Percentiles rank a stretch among this genome's conserved stretches.
Conservation (phyloP, 2,888 invertebrate genomes). For the Agrotis segetum region DNA sequence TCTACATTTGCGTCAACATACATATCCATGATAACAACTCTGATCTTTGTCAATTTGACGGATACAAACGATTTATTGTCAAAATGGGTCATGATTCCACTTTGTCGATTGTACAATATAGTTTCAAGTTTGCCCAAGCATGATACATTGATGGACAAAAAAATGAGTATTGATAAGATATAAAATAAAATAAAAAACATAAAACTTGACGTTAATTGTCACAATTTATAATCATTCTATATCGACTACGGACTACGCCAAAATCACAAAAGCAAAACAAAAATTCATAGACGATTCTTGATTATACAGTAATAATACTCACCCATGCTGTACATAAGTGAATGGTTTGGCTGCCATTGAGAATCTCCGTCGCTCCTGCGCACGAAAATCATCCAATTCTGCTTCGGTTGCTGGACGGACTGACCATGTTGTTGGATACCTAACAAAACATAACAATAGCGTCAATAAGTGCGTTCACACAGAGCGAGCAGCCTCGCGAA, state of each 20-base stretch:
- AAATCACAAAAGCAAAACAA: background rate
- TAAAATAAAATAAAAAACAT: slow-evolving; percentile 8
- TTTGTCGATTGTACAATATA: too few species aligned
- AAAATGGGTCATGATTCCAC: too few species aligned
- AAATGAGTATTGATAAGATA: slow-evolving; percentile 14
- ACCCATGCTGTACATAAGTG: slow-evolving; percentile 97
- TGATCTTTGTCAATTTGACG: too few species aligned
- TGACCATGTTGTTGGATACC: slow-evolving; percentile 95
- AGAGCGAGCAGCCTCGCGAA: too few species aligned
- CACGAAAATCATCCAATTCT: slow-evolving; percentile 94
- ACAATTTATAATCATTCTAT: background rate
- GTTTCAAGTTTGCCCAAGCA: background rate
- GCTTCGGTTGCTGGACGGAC: slow-evolving; percentile 95
- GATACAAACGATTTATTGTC: too few species aligned
- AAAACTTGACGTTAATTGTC: background rate
- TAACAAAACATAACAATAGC: slow-evolving; percentile 52
- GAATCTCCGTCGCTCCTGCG: slow-evolving; percentile 96
- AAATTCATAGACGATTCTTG: background rate
- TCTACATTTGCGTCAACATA: too few species aligned
- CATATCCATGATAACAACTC: too few species aligned
- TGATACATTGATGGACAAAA: slow-evolving; percentile 10
- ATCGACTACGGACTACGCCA: background rate
- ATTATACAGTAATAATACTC: slow-evolving; percentile 88
- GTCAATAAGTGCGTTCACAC: background rate
- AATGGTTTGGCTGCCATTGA: slow-evolving; percentile 97